Evolutionary conservation across 1,140 invertebrate species (phyloP).

Genomic region (Apis laboriosa): DNA sequence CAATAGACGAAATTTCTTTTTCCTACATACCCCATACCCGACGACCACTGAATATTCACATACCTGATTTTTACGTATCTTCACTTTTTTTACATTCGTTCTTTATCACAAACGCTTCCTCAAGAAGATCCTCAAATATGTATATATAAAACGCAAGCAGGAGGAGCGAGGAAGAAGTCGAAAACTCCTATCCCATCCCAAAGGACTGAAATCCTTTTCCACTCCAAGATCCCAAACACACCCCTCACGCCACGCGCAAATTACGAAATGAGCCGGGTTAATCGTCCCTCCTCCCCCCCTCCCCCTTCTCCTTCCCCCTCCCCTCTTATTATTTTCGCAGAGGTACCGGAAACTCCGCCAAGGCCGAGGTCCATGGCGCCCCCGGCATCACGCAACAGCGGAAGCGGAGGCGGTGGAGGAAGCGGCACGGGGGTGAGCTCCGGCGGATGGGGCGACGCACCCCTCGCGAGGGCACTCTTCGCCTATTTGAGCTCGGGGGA

Average conservation of each 20-base stretch:
- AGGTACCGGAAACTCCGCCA: conserved; percentile 82
- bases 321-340: conserved; percentile 64
- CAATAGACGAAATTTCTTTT: no score
- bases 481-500: conserved; percentile 94
- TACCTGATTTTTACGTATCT: no score
- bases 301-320: background rate
- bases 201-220: background rate
- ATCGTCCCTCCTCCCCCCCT: background rate
- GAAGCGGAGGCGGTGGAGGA: conserved; percentile 56
- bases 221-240: background rate
- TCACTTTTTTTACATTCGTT: no score
- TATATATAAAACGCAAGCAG: no score
- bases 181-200: background rate
- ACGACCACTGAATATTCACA: no score
- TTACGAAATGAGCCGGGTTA: conserved; percentile 10
- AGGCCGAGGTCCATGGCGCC: conserved; percentile 88
- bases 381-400: conserved; percentile 83
- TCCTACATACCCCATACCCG: no score
- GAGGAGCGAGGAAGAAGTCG: background rate
- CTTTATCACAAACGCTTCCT: no score
- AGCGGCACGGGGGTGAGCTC: conserved; percentile 59
- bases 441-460: conserved; percentile 80
- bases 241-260: background rate
- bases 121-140: no score
- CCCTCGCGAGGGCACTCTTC: conserved; percentile 91